Evolutionary conservation across 2,888 invertebrate genomes (phyloP), one percentile per base, ranked within the genome.

Genomic region (Nemotelus nigrinus): DNA sequence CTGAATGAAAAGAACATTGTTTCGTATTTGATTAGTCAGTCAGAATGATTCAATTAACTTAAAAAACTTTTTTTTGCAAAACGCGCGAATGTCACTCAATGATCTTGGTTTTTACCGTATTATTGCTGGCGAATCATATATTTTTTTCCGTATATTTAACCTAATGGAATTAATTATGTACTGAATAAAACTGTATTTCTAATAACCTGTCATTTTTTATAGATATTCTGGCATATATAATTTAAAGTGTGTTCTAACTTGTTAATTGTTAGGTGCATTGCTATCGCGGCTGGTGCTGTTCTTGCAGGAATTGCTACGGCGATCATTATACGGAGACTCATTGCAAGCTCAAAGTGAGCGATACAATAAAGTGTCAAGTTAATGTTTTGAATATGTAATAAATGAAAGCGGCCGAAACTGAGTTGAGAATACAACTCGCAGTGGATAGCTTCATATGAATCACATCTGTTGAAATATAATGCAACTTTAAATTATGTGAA

Each of bases 261-360:
- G 25, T 7, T 63, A 74, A n/a, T 57, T 48, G 39, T 72, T 67
- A 85, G 85, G 81, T 80, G 83, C 80, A 83, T 86, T 77, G 83
- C 83, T 78, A 79, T 84, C 72, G 83, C 82, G 58, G 80, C 85
- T 78, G 84, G 84, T 60, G 85, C 85, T 67, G 79, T 85, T 53
- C 55, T 83, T 45, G 77, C 84, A 75, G 86, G 86, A 72, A 77
- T 85, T 74, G 82, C 82, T 3, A 80, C 83, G 57, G 82, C 83
- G 77, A 83, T 83, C 80, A 77, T 82, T 60, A 80, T 86, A 39
- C 83, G 82, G 77, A 57, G 79, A 58, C 25, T 65, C n/a, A 58
- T 63, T 43, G 55, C 43, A 10, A 3, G 44, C 2, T 71, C 44
- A 10, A 71, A 71, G 6, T 71, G 57, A 39, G 47, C 1, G 45